phyloP scores from a whole-genome alignment of 2,797 vertebrate species.

The Pseudopleuronectes americanus region DNA sequence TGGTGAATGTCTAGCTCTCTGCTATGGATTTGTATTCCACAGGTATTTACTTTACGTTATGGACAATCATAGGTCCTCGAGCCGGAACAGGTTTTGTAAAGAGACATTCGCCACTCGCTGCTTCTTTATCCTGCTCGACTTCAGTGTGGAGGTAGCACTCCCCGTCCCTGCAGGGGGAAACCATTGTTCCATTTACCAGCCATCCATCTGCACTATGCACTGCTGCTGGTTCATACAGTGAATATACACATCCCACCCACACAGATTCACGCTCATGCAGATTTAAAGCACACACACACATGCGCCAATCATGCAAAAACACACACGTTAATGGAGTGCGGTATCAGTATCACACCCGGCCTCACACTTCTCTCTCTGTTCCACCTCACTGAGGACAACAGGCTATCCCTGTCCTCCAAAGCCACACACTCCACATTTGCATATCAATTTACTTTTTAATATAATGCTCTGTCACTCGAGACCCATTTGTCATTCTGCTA shows the following conservation, averaged over 20 bases:
- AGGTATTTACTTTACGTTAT: conserved; percentile 10
- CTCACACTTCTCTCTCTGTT: conserved; percentile 74
- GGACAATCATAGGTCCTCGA: conserved; percentile 20
- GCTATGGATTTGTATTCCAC: conserved; percentile 6
- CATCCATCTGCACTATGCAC: conserved; percentile 35
- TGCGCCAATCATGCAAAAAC: conserved; percentile 48
- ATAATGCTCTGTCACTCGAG: conserved; percentile 83
- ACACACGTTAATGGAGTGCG: conserved; percentile 59
- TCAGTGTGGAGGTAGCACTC: conserved; percentile 36
- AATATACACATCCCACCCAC: conserved; percentile 22
- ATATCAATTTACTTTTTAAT: conserved; percentile 86
- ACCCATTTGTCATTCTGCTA: conserved; percentile 80
- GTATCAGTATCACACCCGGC: conserved; percentile 54
- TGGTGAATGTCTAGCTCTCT: not conserved
- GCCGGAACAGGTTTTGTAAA: conserved; percentile 21
- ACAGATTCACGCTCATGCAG: conserved; percentile 19
- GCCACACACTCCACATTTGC: conserved; percentile 82
- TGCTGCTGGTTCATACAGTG: conserved; percentile 15
- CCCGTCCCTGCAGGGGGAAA: conserved; percentile 30
- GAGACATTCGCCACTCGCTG: not conserved
- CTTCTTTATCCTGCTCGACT: conserved; percentile 22
- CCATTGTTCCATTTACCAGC: conserved; percentile 54
- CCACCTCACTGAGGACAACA: conserved; percentile 79
- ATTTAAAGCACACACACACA: conserved; percentile 40
- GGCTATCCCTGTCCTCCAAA: conserved; percentile 79